phyloP scores from a whole-genome alignment of 2,113 vertebrate genomes.

The Calypte anna region DNA sequence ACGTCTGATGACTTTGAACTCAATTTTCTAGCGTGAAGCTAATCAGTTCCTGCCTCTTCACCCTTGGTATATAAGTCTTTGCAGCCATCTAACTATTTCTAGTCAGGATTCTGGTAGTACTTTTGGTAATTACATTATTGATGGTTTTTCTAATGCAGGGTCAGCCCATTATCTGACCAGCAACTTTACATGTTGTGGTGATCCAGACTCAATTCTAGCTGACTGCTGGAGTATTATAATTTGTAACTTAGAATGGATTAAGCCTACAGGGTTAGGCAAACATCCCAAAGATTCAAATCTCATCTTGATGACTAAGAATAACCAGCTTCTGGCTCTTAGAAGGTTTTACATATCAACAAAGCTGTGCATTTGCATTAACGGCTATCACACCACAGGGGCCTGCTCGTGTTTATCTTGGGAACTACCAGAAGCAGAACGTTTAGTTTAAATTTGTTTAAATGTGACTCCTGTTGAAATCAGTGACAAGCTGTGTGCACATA shows the following conservation, averaged over 20 bases:
- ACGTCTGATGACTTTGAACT: constrained; percentile 29
- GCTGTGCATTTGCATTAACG: constrained; percentile 64
- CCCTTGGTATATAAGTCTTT: background rate
- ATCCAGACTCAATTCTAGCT: background rate
- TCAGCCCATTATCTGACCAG: background rate
- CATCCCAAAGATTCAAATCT: constrained; percentile 66
- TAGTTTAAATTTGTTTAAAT: constrained; percentile 67
- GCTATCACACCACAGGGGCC: constrained; percentile 66
- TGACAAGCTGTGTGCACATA: constrained; percentile 69
- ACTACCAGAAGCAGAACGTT: constrained; percentile 66
- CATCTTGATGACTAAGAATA: constrained; percentile 70
- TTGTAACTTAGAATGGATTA: constrained; percentile 58
- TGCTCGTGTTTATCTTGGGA: constrained; percentile 68
- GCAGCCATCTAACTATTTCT: constrained; percentile 6
- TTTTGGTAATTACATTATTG: constrained; percentile 19
- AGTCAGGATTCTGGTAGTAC: background rate
- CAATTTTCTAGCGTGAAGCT: constrained; percentile 42
- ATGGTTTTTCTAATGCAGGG: background rate
- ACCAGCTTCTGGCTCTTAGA: constrained; percentile 62
- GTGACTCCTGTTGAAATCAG: constrained; percentile 58
- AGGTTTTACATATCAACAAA: constrained; percentile 69
- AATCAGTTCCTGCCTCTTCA: constrained; percentile 45
- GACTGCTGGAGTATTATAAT: background rate
- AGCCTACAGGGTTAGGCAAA: constrained; percentile 64
- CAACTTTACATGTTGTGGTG: background rate